phyloP scores from a whole-genome alignment of 1,140 invertebrate species.

The Calephelis virginiensis region DNA sequence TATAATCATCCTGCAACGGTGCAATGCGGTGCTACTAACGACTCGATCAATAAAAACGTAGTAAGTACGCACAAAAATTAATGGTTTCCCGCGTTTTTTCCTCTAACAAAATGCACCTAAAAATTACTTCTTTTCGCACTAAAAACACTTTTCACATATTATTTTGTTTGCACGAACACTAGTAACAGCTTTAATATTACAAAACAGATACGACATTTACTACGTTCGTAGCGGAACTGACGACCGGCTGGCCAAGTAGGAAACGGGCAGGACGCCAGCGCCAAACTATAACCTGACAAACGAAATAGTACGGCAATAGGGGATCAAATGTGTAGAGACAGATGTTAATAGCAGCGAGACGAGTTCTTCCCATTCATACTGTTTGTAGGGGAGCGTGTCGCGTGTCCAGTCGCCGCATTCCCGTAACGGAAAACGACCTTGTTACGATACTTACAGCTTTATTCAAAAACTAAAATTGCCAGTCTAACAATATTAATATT shows the following conservation, averaged over 20 bases:
- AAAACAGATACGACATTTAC: conserved; percentile 48
- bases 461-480: no score
- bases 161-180: conserved; percentile 26
- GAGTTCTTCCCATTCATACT: conserved; percentile 57
- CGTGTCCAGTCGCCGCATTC: conserved; percentile 38
- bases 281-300: conserved; percentile 66
- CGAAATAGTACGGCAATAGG: conserved; percentile 55
- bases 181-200: conserved; percentile 39
- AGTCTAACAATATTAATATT: no score
- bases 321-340: conserved; percentile 38
- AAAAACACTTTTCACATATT: conserved; percentile 21
- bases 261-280: conserved; percentile 51
- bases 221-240: conserved; percentile 61
- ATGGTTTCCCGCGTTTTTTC: conserved; percentile 46
- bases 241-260: conserved; percentile 43
- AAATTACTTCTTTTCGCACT: conserved; percentile 10
- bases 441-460: neutral
- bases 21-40: conserved; percentile 44
- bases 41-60: conserved; percentile 54
- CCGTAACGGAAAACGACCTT: conserved; percentile 16
- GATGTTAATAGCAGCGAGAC: conserved; percentile 45
- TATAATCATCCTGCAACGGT: conserved; percentile 51
- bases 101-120: neutral
- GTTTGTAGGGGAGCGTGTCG: conserved; percentile 30
- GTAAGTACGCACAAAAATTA: conserved; percentile 44